A percentile compares a stretch with the other conserved stretches of the same genome.
Conservation (phyloP, 2,113 vertebrate species). For the Pseudorhombus dupliciocellatus region DNA sequence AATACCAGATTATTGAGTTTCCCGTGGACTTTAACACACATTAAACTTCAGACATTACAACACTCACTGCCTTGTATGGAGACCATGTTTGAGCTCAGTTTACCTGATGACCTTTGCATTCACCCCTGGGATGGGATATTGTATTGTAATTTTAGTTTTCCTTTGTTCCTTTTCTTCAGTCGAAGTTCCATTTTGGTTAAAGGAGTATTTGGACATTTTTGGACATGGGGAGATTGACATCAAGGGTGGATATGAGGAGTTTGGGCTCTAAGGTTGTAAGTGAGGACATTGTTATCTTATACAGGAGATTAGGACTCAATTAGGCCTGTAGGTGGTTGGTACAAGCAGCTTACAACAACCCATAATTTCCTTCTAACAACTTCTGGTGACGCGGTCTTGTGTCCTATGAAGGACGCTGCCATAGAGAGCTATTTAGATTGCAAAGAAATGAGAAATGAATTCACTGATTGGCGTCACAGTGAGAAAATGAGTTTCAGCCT, state of each 20-base stretch:
- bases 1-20: slow-evolving; percentile 7
- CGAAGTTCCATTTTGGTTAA: no score
- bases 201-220: no score
- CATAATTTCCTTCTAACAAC: neutral
- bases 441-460: no score
- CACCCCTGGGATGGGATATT: neutral
- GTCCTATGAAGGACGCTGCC: no score
- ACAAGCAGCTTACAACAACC: neutral
- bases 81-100: neutral
- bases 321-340: neutral
- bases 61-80: neutral
- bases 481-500: no score
- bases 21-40: neutral
- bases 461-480: no score
- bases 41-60: neutral
- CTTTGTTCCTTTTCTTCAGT: no score
- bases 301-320: neutral
- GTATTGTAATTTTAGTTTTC: neutral
- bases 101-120: neutral
- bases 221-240: no score
- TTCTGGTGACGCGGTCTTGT: no score
- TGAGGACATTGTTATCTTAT: neutral
- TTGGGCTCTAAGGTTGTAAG: neutral
- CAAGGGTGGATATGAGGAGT: no score
- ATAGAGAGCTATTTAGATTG: no score